Evolutionary conservation across 2,113 vertebrate species (phyloP).

Genomic region (Phasianus colchicus): DNA sequence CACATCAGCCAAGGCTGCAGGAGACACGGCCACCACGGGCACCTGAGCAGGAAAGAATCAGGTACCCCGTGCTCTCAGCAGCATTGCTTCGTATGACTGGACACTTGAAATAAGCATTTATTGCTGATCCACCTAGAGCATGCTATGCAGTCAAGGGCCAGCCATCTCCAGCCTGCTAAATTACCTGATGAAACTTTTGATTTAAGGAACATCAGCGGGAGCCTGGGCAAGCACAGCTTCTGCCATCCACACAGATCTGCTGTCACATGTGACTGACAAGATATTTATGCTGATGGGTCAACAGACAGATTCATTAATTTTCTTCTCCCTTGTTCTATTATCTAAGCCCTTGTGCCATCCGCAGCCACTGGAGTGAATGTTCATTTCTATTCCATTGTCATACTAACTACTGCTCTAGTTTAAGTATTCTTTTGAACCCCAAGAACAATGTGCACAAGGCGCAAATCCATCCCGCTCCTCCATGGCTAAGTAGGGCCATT

Average conservation of each 20-base stretch:
- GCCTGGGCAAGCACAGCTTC: rapidly evolving
- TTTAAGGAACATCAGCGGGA: not conserved
- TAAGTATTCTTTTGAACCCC: slow-evolving; percentile 70
- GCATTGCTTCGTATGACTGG: not conserved
- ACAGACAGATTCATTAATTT: slow-evolving; percentile 59
- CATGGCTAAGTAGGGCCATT: slow-evolving; percentile 67
- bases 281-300: slow-evolving; percentile 39
- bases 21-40: too few relatives aligned
- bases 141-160: not conserved
- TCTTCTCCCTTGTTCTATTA: slow-evolving; percentile 31
- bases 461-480: slow-evolving; percentile 63
- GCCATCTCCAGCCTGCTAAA: slow-evolving; percentile 8
- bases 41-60: rapidly evolving
- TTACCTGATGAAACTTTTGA: slow-evolving; percentile 35
- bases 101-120: not conserved
- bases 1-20: not conserved
- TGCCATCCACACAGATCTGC: not conserved
- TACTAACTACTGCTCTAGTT: slow-evolving; percentile 65
- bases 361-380: slow-evolving; percentile 48
- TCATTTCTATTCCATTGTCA: slow-evolving; percentile 68
- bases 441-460: slow-evolving; percentile 62
- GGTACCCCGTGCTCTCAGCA: rapidly evolving
- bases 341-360: slow-evolving; percentile 45
- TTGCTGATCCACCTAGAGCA: not conserved
- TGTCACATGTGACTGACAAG: slow-evolving; percentile 38